Conservation (phyloP, 2,113 vertebrate species). For the Physeter macrocephalus region DNA sequence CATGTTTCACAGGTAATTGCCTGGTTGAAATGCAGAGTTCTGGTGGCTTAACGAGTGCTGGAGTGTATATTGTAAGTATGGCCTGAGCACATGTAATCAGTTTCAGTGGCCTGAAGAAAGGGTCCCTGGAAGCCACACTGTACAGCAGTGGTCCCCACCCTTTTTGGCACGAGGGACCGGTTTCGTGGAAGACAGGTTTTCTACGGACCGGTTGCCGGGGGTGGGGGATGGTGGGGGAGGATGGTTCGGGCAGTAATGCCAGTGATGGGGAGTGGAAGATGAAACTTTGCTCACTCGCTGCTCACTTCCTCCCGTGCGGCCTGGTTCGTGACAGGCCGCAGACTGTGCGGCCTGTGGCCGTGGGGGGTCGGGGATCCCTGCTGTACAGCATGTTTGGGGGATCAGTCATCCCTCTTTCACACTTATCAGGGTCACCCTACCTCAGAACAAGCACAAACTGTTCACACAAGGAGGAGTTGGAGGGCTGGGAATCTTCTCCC, state of each 20-base stretch:
- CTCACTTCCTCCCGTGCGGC: too few species aligned
- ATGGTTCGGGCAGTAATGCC: too few species aligned
- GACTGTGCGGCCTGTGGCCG: too few species aligned
- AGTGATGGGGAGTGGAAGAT: too few species aligned
- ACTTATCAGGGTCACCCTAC: not conserved
- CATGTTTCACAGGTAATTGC: not conserved
- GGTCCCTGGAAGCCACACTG: not conserved
- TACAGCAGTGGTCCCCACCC: not conserved
- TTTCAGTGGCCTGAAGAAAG: not conserved
- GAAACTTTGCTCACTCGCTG: too few species aligned
- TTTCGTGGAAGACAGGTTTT: too few species aligned
- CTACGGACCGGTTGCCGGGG: too few species aligned
- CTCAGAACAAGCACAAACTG: not conserved
- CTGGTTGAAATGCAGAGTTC: not conserved
- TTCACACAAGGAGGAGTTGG: not conserved
- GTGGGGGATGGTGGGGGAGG: too few species aligned
- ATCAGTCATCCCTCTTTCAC: not conserved
- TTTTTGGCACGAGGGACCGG: too few species aligned
- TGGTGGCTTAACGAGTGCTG: not conserved
- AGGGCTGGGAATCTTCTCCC: not conserved
- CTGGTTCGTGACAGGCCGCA: too few species aligned
- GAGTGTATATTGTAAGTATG: not conserved
- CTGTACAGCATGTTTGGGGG: not conserved
- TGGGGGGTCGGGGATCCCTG: too few species aligned
- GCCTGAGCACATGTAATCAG: not conserved